Conservation (phyloP, 2,113 vertebrate genomes). For the Chaenogobius annularis region DNA sequence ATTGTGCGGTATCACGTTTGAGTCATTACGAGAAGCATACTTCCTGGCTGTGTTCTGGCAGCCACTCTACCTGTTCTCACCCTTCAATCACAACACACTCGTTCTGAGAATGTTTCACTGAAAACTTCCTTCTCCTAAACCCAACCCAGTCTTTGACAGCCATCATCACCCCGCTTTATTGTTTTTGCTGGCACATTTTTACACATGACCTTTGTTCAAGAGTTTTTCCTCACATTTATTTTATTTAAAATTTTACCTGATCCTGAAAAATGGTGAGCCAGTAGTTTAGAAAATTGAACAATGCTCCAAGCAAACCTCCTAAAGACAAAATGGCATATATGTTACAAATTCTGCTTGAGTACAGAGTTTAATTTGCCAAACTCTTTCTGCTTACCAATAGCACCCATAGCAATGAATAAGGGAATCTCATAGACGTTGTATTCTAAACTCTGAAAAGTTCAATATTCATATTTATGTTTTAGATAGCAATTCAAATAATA, state of each 20-base stretch:
- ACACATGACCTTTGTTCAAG: not conserved
- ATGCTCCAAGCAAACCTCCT: conserved; percentile 92
- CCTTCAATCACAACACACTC: conserved; percentile 5
- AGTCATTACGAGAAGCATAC: conserved; percentile 5
- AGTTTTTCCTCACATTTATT: too few relatives aligned
- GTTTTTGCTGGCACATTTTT: conserved; percentile 13
- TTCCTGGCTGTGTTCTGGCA: not conserved
- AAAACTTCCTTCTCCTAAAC: conserved; percentile 9
- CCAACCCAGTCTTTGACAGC: conserved; percentile 5
- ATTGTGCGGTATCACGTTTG: conserved; percentile 1
- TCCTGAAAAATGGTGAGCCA: conserved; percentile 96
- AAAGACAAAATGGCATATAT: not conserved
- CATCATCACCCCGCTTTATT: not conserved
- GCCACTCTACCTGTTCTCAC: conserved; percentile 14
- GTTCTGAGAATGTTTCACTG: not conserved
- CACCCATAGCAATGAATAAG: conserved; percentile 93
- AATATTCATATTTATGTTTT: not conserved
- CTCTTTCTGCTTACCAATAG: conserved; percentile 82
- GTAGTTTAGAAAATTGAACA: conserved; percentile 95
- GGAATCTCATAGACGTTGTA: conserved; percentile 96
- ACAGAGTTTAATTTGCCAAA: not conserved
- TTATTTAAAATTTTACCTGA: conserved; percentile 90
- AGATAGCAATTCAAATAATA: not conserved
- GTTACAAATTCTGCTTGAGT: not conserved
- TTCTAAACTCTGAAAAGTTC: conserved; percentile 79